Percentiles rank a stretch among this genome's conserved stretches.
Conservation (phyloP, 2,797 vertebrate genomes). For the Coregonus sp. region DNA sequence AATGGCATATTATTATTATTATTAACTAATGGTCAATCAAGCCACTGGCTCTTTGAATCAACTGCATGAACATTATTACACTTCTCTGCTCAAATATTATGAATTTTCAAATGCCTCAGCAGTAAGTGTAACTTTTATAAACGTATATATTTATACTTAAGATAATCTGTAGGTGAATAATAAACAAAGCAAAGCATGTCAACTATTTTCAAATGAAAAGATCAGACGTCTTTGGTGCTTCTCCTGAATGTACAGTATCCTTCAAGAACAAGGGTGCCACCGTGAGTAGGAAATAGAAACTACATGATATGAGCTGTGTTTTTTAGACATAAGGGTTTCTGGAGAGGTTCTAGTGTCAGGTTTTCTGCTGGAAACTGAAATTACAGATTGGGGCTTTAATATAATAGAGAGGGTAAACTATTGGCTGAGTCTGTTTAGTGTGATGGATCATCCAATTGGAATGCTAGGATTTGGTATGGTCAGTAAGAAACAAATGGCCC, state of each 20-base stretch:
- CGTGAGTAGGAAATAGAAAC: slow-evolving; percentile 36
- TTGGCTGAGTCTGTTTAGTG: background rate
- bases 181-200: background rate
- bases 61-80: background rate
- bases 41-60: background rate
- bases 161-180: background rate
- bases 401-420: background rate
- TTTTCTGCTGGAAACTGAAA: background rate
- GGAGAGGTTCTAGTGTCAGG: background rate
- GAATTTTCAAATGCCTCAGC: background rate
- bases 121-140: background rate
- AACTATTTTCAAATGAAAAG: background rate
- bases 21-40: background rate
- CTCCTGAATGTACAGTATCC: background rate
- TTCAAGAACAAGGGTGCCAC: slow-evolving; percentile 45
- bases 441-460: background rate
- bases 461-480: background rate
- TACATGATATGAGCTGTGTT: background rate
- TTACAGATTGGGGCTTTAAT: background rate
- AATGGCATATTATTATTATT: too few relatives aligned
- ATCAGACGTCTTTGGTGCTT: background rate
- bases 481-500: slow-evolving; percentile 23
- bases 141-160: background rate
- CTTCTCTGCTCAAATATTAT: background rate
- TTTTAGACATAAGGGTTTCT: background rate